Base-by-base conservation (phyloP, 1,140 invertebrate species). In the Cephus cinctus region DNA sequence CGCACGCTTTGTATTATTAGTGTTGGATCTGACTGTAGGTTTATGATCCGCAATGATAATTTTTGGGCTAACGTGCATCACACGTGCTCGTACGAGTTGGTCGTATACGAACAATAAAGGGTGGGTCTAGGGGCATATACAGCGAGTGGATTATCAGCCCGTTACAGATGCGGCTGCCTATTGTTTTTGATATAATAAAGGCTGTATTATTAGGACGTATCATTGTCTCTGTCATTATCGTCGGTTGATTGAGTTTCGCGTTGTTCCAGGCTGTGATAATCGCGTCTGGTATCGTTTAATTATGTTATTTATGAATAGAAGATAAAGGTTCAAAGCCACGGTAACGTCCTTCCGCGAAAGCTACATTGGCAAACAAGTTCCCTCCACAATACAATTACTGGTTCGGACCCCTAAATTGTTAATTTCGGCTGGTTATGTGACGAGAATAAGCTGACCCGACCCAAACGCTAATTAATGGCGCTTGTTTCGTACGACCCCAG, bases 341-440 rank as follows among this genome's bases (percentile, higher is more conserved):
- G 11, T 2, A 14, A 38, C 2, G 35, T 4, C 35, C 5, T 12
- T 1, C 6, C 6, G 25, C 25, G 25, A 27, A 6, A 6, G 25
- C 25, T n/a, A 6, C 25, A 6, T 6, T 8, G 6, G 25, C 25
- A 27, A 6, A n/a, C n/a, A 27, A 27, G n/a, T n/a, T 27, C 25
- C n/a, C n/a, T 27, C 25, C 25, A 27, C 34, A 16, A 36, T 36
- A 15, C 34, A 36, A 36, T 36, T 15, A 36, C 20, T 23, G 9
- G 2, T 20, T 8, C 39, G 20, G 11, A 15, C 20, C 15, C 21
- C 20, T 3, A 23, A 41, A 41, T 41, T 41, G 39, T 41, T 18
- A 2, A 41, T 41, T 41, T 14, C 20, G n/a, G 39, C 6, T 14
- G 39, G 11, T 41, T 18, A 41, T 41, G 39, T 41, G 3, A 41